Percentiles rank a stretch among this genome's conserved stretches.
These are phyloP conservation scores for Bellardia bayeri DNA, from an alignment of 2,888 invertebrate genomes.

Conservation along the genomic window DNA sequence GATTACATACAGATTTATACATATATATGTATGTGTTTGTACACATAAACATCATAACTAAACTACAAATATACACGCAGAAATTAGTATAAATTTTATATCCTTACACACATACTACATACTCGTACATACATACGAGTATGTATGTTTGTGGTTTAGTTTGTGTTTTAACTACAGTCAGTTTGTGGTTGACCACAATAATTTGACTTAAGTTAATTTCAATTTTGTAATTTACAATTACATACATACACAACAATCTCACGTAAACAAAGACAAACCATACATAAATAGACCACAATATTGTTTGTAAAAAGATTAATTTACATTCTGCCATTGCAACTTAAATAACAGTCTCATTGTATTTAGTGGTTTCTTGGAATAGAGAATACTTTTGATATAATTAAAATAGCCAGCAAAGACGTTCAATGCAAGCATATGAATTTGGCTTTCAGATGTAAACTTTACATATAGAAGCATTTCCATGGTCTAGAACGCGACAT, in stretches of 20 bases:
- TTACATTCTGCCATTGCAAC: not conserved
- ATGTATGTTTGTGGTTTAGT: constrained; percentile 34
- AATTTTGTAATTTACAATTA: constrained; percentile 47
- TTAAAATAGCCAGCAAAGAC: no score
- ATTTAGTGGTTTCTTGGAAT: no score
- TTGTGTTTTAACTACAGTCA: constrained; percentile 22
- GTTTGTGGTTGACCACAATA: constrained; percentile 66
- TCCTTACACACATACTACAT: no score
- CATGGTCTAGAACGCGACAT: no score
- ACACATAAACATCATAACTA: not conserved
- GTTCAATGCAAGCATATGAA: no score
- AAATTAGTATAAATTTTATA: not conserved
- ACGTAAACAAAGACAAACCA: constrained; percentile 12
- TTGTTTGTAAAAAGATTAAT: constrained; percentile 7
- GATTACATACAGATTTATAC: not conserved
- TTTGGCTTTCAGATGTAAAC: no score
- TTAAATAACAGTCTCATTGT: not conserved
- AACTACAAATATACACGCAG: not conserved
- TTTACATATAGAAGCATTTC: no score
- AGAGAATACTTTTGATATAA: no score
- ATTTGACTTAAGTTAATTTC: constrained; percentile 68
- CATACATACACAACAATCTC: not conserved
- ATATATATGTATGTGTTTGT: not conserved
- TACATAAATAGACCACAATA: constrained; percentile 31
- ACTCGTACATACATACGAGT: not conserved